Conservation (phyloP, 2,888 invertebrate genomes). For the Ischnura elegans region DNA sequence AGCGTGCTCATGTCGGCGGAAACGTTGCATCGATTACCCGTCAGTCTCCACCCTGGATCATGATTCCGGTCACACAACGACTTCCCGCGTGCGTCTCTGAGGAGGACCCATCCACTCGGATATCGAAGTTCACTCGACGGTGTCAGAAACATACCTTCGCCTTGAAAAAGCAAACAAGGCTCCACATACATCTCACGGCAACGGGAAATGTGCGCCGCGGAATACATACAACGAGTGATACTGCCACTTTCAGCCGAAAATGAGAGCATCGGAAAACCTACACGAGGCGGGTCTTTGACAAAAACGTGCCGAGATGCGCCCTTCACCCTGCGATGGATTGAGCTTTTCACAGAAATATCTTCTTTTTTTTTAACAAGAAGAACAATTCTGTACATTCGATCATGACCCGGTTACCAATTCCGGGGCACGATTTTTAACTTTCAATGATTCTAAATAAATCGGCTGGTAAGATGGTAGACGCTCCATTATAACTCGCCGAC, state of each 20-base stretch:
- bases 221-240: neutral
- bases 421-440: too few relatives aligned
- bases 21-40: constrained; percentile 26
- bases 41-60: neutral
- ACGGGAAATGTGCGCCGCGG: neutral
- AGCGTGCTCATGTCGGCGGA: neutral
- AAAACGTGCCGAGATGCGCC: too few relatives aligned
- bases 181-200: neutral
- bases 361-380: too few relatives aligned
- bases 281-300: too few relatives aligned
- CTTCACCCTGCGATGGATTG: too few relatives aligned
- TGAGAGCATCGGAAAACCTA: neutral
- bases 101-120: neutral
- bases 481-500: too few relatives aligned
- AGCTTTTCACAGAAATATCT: too few relatives aligned
- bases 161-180: neutral
- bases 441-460: too few relatives aligned
- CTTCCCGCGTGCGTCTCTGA: neutral
- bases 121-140: neutral
- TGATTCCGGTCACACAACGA: neutral
- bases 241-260: neutral
- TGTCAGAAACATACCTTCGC: neutral
- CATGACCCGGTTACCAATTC: too few relatives aligned
- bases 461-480: too few relatives aligned
- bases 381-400: too few relatives aligned